Conservation (phyloP, 92 coral and sea anemone genomes). For the Pocillopora grandis region DNA sequence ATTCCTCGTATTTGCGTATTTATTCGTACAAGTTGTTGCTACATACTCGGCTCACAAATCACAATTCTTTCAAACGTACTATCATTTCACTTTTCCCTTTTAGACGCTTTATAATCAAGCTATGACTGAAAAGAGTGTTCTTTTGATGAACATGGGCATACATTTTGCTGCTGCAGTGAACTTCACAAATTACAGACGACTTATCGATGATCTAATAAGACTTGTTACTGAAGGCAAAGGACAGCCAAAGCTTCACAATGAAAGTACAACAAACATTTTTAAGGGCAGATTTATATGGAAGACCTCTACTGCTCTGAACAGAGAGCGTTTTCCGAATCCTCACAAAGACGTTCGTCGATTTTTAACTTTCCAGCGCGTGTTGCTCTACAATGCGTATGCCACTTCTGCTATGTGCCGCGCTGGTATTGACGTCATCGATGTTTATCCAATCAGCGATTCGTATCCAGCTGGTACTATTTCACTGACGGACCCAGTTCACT, state of each 20-base stretch:
- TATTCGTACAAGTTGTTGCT: no score
- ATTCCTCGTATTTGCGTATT: no score
- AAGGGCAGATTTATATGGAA: constrained; percentile 86
- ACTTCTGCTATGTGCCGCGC: constrained; percentile 89
- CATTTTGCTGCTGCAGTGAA: constrained; percentile 89
- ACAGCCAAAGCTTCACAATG: constrained; percentile 1
- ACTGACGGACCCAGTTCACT: constrained; percentile 80
- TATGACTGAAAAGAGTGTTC: constrained; percentile 81
- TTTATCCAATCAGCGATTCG: constrained; percentile 84
- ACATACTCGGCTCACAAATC: no score
- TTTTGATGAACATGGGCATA: constrained; percentile 86
- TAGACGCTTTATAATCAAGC: constrained; percentile 72
- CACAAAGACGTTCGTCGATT: constrained; percentile 94
- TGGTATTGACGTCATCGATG: constrained; percentile 86
- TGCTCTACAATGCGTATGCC: constrained; percentile 84
- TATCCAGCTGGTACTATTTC: constrained; percentile 90
- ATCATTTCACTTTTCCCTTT: neutral
- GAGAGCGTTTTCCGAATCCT: constrained; percentile 90
- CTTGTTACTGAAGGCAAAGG: constrained; percentile 44
- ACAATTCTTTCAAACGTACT: no score
- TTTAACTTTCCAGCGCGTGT: constrained; percentile 81
- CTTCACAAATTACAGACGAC: constrained; percentile 70
- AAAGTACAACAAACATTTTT: constrained; percentile 38
- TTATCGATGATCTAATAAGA: constrained; percentile 61
- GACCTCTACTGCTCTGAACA: constrained; percentile 83